Evolutionary conservation across 2,888 invertebrate species (phyloP), one percentile per base, ranked within the genome.

Genomic region (Orchesellides sinensis): DNA sequence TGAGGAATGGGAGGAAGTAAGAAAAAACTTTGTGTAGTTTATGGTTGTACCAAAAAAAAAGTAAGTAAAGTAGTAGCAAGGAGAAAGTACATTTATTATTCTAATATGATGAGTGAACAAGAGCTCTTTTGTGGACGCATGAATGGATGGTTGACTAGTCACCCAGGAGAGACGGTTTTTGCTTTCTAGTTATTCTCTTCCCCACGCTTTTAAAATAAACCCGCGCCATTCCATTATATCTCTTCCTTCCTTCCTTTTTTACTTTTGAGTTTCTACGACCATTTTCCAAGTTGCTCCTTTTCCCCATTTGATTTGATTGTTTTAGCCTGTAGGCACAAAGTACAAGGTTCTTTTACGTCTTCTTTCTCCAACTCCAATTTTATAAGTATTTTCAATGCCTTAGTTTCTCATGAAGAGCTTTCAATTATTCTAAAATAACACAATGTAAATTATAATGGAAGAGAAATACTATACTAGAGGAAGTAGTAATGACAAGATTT

Each of bases 41-140:
- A 52, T 52, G 10, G 52, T n/a, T 52, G 23, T 19, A 17, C 32
- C n/a, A n/a, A n/a, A n/a, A n/a, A n/a, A n/a, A n/a, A 21, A 27
- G 47, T 19, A 63, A 63, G 21, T 17, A 65, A 12, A 19, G n/a
- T n/a, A 17, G 14, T 14, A 49, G 52, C 49, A 27, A 19, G 49
- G 68, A 52, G 52, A 69, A 54, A 69, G 56, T 29, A 52, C 56
- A 70, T 70, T n/a, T 54, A 56, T 56, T 70, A 70, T 70, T 70
- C 70, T 35, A 40, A 56, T 40, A 56, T 21, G 52, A 45, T 17
- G 40, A 47, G 23, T 23, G 56, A 29, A 32, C 54, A 70, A 27
- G 54, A 35, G 29, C 17, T 8, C 56, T 25, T 70, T 70, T 72
- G 23, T 32, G 45, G 25, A 56, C 40, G 40, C 54, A 14, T 54